Evolutionary conservation across 2,797 vertebrate species (phyloP).

Genomic region (Spinus olivaceus): DNA sequence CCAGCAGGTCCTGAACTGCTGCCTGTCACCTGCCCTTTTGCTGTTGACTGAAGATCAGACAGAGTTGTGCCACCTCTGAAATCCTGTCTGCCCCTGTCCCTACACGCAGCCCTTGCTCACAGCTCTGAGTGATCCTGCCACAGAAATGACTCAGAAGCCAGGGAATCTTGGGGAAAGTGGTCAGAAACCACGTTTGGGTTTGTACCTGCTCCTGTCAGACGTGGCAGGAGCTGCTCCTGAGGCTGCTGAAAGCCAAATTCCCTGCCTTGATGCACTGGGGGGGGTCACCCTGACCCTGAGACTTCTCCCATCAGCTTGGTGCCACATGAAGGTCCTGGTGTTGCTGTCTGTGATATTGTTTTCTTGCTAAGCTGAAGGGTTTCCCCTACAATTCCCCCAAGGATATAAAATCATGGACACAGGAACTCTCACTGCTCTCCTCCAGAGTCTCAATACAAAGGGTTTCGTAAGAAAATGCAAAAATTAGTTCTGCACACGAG

Average conservation of each 20-base stretch:
- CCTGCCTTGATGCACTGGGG: neutral
- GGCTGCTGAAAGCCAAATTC: neutral
- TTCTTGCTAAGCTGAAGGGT: neutral
- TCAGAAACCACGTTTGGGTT: rapidly evolving
- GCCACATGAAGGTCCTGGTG: rapidly evolving
- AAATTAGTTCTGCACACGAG: neutral
- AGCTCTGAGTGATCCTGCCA: neutral
- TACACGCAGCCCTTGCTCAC: neutral
- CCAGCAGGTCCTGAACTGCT: neutral
- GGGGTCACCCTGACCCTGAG: neutral
- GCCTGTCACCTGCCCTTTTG: slow-evolving; percentile 10
- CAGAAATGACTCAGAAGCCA: neutral
- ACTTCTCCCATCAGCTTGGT: neutral
- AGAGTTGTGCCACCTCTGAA: neutral
- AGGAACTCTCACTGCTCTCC: neutral
- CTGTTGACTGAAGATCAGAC: neutral
- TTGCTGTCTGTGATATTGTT: rapidly evolving
- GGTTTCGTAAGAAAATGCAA: neutral
- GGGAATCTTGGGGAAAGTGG: rapidly evolving
- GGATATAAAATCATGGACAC: neutral
- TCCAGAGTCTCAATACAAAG: neutral
- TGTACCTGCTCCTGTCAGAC: neutral
- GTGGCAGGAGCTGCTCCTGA: neutral
- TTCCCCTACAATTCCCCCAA: neutral
- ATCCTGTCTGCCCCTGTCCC: neutral